Percentiles rank a stretch among this genome's conserved stretches.
Conservation (phyloP, 2,797 vertebrate species). For the Adrianichthys oophorus region DNA sequence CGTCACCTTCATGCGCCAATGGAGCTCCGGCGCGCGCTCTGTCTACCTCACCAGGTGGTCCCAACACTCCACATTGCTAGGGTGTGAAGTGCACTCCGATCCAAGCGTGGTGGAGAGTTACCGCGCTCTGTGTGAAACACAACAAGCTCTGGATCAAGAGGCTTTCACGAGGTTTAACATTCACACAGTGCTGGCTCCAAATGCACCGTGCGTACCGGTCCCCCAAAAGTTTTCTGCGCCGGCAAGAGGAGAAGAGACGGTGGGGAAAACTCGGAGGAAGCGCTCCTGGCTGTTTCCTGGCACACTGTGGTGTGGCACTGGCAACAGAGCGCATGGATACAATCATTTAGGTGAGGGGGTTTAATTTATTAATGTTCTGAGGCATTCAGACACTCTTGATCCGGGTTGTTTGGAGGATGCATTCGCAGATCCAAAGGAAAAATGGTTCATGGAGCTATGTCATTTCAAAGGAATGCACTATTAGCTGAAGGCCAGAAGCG, state of each 20-base stretch:
- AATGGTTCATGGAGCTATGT: neutral
- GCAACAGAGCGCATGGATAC: constrained; percentile 76
- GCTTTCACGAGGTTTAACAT: constrained; percentile 39
- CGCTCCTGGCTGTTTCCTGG: constrained; percentile 86
- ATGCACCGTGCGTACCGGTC: constrained; percentile 30
- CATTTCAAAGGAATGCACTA: neutral
- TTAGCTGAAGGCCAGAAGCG: neutral
- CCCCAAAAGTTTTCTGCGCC: constrained; percentile 2
- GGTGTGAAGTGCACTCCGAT: constrained; percentile 53
- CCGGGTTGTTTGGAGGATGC: neutral
- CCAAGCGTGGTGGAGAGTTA: constrained; percentile 46
- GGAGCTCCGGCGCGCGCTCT: constrained; percentile 19
- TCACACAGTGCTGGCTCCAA: constrained; percentile 30
- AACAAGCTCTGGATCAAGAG: neutral
- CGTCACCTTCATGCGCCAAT: constrained; percentile 48
- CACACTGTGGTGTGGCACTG: constrained; percentile 89
- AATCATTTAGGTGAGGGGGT: constrained; percentile 82
- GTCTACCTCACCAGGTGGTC: constrained; percentile 77
- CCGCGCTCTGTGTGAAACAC: constrained; percentile 30
- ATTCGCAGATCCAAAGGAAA: neutral
- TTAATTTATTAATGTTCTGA: neutral
- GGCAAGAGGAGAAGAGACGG: neutral
- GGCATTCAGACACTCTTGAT: neutral
- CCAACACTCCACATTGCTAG: constrained; percentile 29
- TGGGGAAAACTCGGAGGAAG: constrained; percentile 46